Percentiles rank a stretch among this genome's conserved stretches.
Conservation (phyloP, 2,113 vertebrate species). For the Mormoops blainvillei region DNA sequence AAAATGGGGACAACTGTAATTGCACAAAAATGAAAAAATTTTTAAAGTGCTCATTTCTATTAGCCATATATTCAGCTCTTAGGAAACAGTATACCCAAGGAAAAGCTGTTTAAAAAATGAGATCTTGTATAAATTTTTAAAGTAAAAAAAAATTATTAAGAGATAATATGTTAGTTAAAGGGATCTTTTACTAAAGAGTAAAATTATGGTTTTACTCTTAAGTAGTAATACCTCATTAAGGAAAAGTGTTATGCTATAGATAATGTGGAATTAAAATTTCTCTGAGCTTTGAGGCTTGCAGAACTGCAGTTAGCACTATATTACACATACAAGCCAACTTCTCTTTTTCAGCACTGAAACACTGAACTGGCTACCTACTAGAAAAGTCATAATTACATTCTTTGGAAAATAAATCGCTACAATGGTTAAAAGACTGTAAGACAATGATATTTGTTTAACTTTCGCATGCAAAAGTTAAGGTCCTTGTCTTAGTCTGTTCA, state of each 20-base stretch:
- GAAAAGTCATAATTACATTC: neutral
- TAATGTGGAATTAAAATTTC: neutral
- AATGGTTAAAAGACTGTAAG: neutral
- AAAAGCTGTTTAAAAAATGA: conserved; percentile 63
- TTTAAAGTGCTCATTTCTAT: too few relatives aligned
- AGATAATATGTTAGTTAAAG: conserved; percentile 50
- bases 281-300: neutral
- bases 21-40: too few relatives aligned
- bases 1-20: too few relatives aligned
- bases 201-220: neutral
- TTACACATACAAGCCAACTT: neutral
- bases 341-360: neutral
- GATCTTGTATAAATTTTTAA: conserved; percentile 37
- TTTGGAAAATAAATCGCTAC: neutral
- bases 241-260: neutral
- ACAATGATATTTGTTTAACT: neutral
- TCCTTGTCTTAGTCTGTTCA: neutral
- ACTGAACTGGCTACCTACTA: neutral
- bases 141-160: conserved; percentile 60
- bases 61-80: conserved; percentile 32
- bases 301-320: neutral
- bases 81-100: conserved; percentile 33
- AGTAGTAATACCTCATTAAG: neutral
- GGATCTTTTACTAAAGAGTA: conserved; percentile 35
- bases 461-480: too few relatives aligned